Base-by-base conservation (phyloP, 2,888 invertebrate species). In the Harpagoxenus sublaevis region DNA sequence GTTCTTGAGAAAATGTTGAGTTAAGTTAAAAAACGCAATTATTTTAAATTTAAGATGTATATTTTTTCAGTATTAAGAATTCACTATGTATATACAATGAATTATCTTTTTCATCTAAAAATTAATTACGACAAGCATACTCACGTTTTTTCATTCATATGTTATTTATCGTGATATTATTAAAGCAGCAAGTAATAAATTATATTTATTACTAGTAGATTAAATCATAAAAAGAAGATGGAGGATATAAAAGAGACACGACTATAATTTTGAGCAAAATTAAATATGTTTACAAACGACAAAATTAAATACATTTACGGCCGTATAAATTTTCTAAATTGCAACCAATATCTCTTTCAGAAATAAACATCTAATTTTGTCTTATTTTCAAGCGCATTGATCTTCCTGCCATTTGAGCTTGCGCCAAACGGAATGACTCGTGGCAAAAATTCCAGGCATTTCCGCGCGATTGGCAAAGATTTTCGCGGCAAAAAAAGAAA, bases 331-430 rank as follows among this genome's bases (percentile, higher is more conserved):
- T 55, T 70, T 31, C 23, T 0, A 45, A 70, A 65, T 55, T 10
- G n/a, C 55, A 55, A 42, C 42, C 55, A 70, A 66, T 28, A 18
- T 23, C 23, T 23, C 23, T 42, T 31, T n/a, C 10, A 45, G 42
- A 66, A 55, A 79, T 65, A 60, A 79, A 79, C 60, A 73, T 81
- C 79, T 81, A 71, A 81, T 81, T 73, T 48, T 6, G 79, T 71
- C 73, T 79, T 60, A 60, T 48, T 48, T 60, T 73, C 35, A 35
- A 79, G 79, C 60, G 57, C 31, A 79, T 79, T 57, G 79, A 79
- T 79, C 15, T 60, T 39, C 35, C 35, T 63, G 71, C 57, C 39
- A 73, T 73, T 81, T 81, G 79, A 81, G 35, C 28, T 18, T 12
- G 48, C 60, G 79, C 79, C 79, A 81, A 81, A 15, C 48, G 48